Base-by-base conservation (phyloP, 2,888 invertebrate genomes). In the Sicus ferrugineus region DNA sequence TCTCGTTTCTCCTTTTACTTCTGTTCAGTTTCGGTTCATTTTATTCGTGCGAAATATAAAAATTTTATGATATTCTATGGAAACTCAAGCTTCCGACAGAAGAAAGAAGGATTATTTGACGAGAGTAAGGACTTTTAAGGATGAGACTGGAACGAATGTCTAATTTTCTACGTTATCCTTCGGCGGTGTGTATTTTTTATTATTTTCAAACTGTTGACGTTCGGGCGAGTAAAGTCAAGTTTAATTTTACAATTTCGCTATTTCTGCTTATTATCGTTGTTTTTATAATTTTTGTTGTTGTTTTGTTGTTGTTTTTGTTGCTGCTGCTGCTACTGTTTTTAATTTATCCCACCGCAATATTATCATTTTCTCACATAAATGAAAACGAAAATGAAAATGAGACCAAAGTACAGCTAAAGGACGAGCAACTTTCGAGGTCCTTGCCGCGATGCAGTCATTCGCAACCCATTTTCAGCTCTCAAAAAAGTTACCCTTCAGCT, bases 351-450 rank as follows among this genome's bases (percentile, higher is more conserved):
- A 54, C 19, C 26, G 54, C 28, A 23, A 2, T 11, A 28, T 28
- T 54, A 54, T 54, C 28, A 54, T 54, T 54, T 54, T 9, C n/a
- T n/a, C 54, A 54, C 26, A 23, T 23, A 54, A 54, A 54, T 54
- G 54, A 54, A 54, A 28, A 26, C 28, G 54, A 16, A 54, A 54
- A 54, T 3, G 54, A 54, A 54, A 54, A 7, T 54, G 14, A 42
- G n/a, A 42, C 4, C n/a, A 14, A n/a, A 4, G 16, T 4, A 42
- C n/a, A 1, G 7, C 11, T n/a, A 42, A 1, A 42, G 42, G 42
- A 42, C 42, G 7, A 42, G 42, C n/a, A n/a, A n/a, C n/a, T n/a
- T n/a, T n/a, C n/a, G n/a, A 34, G 34, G 34, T 4, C 42, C 42
- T 42, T 14, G 7, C 42, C 4, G 42, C 42, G 42, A 42, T 11